Evolutionary conservation across 2,888 invertebrate genomes (phyloP), one percentile per base, ranked within the genome.

Genomic region (Latrodectus elegans): DNA sequence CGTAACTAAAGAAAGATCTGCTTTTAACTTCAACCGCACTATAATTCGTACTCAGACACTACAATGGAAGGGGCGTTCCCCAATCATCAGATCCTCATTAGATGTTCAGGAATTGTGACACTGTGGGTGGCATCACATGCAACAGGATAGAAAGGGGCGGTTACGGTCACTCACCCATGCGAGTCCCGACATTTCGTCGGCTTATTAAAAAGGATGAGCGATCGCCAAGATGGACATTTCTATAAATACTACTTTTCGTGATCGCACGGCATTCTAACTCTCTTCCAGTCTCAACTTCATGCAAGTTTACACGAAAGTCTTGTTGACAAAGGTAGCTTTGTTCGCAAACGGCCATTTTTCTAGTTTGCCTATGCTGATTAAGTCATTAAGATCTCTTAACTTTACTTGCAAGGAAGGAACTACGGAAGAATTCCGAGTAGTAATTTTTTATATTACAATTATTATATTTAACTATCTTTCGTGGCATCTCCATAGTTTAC

Each of bases 51-150:
- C 52, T 26, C 17, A 26, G 65, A 38, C 68, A 71, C 10, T 55
- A 87, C 86, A 87, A 87, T 87, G 77, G 76, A 68, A 71, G 77
- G 86, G 86, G 86, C 86, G 86, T 71, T 60, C 55, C 72, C 53
- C n/a, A 17, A 65, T 79, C 84, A 77, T 85, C 79, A 79, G 68
- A 81, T 72, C 72, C 77, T 87, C 86, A 87, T 87, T 87, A 87
- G 86, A 77, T 67, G 67, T 65, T 76, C 86, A 87, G 71, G 82
- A 72, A 81, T 87, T 81, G 81, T 81, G 81, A 26, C 86, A 77
- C 77, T 15, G 81, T 87, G 86, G 86, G 86, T 87, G 86, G 86
- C 81, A 87, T 87, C 86, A 84, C 81, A 70, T 80, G 80, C 80
- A 87, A 80, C 75, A 80, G 81, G 79, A 81, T 81, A 64, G 73